A percentile compares a stretch with the other conserved stretches of the same genome.
These are phyloP conservation scores for Drosophila acutilabella DNA, from an alignment of 2,888 invertebrate species.

Conservation along the genomic window DNA sequence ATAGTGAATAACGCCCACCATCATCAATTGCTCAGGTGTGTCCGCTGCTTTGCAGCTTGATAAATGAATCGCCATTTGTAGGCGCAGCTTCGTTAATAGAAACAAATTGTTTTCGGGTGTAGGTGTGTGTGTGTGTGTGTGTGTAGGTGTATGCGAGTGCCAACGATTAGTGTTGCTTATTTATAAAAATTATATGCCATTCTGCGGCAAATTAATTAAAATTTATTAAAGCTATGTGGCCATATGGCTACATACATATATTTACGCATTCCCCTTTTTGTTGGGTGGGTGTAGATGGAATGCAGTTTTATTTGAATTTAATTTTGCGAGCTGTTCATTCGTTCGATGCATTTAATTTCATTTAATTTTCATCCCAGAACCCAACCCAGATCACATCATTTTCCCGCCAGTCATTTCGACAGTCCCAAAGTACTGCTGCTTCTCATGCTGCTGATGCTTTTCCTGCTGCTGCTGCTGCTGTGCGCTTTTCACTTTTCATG, in stretches of 20 bases:
- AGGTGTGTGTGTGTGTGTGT: constrained; percentile 3
- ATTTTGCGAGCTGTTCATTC: constrained; percentile 37
- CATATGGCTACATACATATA: constrained; percentile 1
- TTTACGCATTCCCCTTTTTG: constrained; percentile 1
- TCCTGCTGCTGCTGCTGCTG: constrained; percentile 49
- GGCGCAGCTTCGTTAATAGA: constrained; percentile 78
- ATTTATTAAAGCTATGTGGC: constrained; percentile 61
- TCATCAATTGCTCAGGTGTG: constrained; percentile 75
- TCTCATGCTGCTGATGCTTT: constrained; percentile 29
- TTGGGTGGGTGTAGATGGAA: constrained; percentile 8
- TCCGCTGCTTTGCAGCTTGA: constrained; percentile 59
- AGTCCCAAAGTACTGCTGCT: constrained; percentile 59
- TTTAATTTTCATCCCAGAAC: constrained; percentile 63
- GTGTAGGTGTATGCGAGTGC: constrained; percentile 17
- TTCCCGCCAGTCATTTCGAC: constrained; percentile 70
- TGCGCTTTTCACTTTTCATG: constrained; percentile 77
- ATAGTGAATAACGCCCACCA: constrained; percentile 48
- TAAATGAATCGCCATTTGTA: constrained; percentile 78
- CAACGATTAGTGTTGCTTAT: constrained; percentile 73
- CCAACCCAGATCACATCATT: constrained; percentile 63
- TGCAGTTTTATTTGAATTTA: constrained; percentile 61
- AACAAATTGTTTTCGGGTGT: constrained; percentile 70
- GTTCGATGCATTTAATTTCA: constrained; percentile 73
- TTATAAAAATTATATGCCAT: constrained; percentile 71
- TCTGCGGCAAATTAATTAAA: constrained; percentile 68